Percentiles rank a stretch among this genome's conserved stretches.
Conservation (phyloP, 1,140 invertebrate species). For the Microplitis mediator region DNA sequence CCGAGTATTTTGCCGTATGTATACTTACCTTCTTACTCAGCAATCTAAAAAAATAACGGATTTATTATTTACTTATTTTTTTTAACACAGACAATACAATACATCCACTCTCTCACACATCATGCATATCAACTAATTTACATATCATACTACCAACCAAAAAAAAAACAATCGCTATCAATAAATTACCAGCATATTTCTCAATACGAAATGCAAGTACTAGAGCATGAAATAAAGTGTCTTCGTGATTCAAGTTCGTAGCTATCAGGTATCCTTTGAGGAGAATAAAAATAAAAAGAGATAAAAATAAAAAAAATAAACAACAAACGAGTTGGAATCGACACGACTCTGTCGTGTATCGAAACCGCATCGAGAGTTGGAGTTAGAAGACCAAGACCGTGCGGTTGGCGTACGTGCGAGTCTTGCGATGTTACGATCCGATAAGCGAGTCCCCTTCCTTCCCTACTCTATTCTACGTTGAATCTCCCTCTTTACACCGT, state of each 20-base stretch:
- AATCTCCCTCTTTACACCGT: not conserved
- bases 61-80: no score
- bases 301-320: conserved; percentile 7
- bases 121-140: no score
- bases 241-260: not conserved
- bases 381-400: conserved; percentile 22
- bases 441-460: conserved; percentile 45
- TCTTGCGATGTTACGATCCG: conserved; percentile 51
- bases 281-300: not conserved
- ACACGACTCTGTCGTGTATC: conserved; percentile 13
- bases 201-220: not conserved
- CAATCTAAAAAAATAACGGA: no score
- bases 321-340: conserved; percentile 13
- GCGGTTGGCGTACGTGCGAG: conserved; percentile 52
- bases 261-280: conserved; percentile 4
- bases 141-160: no score
- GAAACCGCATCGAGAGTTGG: conserved; percentile 15
- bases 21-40: not conserved
- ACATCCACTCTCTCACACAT: no score
- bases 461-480: not conserved
- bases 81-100: no score
- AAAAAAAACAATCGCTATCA: no score
- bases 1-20: conserved; percentile 21
- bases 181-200: no score
- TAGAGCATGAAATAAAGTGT: not conserved